A percentile compares a stretch with the other conserved stretches of the same genome.
phyloP scores from a whole-genome alignment of 2,888 invertebrate species.

The Fissipunctia ypsillon region DNA sequence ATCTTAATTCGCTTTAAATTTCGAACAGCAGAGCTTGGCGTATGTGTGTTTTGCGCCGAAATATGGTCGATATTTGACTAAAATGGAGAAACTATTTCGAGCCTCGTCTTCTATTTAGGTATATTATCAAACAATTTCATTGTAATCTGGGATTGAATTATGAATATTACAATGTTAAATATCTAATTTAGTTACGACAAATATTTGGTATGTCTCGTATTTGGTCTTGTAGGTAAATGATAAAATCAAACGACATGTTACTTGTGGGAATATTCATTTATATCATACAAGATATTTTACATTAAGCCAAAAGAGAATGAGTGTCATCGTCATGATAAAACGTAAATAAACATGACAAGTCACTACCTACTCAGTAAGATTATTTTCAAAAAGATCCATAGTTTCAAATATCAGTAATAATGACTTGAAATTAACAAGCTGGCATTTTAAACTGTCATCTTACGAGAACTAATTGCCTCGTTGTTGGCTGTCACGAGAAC shows the following conservation, averaged over 20 bases:
- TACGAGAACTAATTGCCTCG: constrained; percentile 49
- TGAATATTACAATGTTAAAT: constrained; percentile 27
- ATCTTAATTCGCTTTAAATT: constrained; percentile 40
- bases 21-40: constrained; percentile 16
- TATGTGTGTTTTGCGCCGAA: constrained; percentile 4
- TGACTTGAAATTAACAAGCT: constrained; percentile 40
- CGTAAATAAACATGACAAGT: constrained; percentile 23
- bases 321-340: neutral
- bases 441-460: constrained; percentile 47
- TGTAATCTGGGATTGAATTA: constrained; percentile 26
- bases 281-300: neutral
- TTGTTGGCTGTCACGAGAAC: constrained; percentile 53
- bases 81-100: constrained; percentile 24
- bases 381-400: constrained; percentile 5
- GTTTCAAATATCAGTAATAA: constrained; percentile 38
- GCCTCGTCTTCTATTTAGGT: constrained; percentile 1
- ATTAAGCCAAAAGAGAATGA: neutral
- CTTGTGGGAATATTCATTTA: neutral
- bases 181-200: constrained; percentile 27
- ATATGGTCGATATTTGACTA: constrained; percentile 18
- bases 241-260: neutral
- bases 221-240: neutral
- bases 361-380: neutral
- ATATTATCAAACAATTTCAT: constrained; percentile 20
- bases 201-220: constrained; percentile 27